Evolutionary conservation across 2,888 invertebrate species (phyloP).

Genomic region (Suillia variegata): DNA sequence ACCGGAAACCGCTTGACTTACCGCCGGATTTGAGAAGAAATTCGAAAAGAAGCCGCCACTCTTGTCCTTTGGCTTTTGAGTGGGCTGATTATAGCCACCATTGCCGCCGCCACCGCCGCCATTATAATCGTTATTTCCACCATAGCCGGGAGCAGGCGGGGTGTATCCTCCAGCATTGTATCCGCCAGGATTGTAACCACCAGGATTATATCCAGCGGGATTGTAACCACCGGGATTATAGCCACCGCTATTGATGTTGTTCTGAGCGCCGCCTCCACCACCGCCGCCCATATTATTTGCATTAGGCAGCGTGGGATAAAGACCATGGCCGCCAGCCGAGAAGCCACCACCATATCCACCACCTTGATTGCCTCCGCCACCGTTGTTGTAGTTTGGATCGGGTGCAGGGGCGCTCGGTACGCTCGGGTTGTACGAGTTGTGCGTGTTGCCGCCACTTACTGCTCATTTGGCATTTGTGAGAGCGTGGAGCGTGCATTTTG

Average conservation of each 20-base stretch:
- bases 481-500: not conserved
- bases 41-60: conserved; percentile 55
- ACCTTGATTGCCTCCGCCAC: conserved; percentile 34
- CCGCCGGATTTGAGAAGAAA: conserved; percentile 57
- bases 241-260: conserved; percentile 36
- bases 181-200: conserved; percentile 48
- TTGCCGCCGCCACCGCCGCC: conserved; percentile 35
- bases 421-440: conserved; percentile 50
- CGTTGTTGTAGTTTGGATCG: conserved; percentile 36
- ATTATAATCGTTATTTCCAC: conserved; percentile 32
- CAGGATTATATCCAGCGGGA: conserved; percentile 39
- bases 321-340: conserved; percentile 56
- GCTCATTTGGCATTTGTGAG: conserved; percentile 1
- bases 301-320: conserved; percentile 54
- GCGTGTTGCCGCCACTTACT: conserved; percentile 42
- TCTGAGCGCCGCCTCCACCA: conserved; percentile 39
- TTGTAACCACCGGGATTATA: conserved; percentile 47
- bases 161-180: conserved; percentile 34
- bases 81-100: conserved; percentile 32
- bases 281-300: conserved; percentile 21
- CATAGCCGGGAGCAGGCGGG: conserved; percentile 31
- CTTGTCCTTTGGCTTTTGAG: conserved; percentile 49
- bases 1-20: conserved; percentile 58
- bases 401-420: conserved; percentile 42
- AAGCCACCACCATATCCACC: conserved; percentile 58